phyloP scores from a whole-genome alignment of 2,888 invertebrate species.

The Scaeva pyrastri region DNA sequence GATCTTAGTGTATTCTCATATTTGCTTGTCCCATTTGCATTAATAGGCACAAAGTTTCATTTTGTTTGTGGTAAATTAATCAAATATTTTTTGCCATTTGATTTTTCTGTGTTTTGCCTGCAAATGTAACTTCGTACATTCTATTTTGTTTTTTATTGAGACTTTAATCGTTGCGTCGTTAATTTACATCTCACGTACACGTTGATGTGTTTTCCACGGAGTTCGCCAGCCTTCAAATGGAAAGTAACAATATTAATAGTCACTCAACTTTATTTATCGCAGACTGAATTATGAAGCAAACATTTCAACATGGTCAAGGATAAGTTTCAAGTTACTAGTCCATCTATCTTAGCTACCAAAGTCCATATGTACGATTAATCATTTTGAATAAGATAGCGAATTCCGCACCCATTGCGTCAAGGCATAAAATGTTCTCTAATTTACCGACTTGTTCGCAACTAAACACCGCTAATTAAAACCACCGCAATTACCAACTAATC shows the following conservation, averaged over 20 bases:
- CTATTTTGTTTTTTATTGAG: too few relatives aligned
- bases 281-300: conserved; percentile 33
- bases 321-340: conserved; percentile 38
- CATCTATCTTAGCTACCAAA: conserved; percentile 25
- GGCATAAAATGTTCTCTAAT: conserved; percentile 60
- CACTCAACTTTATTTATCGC: conserved; percentile 43
- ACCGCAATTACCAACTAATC: conserved; percentile 72
- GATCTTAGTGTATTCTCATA: too few relatives aligned
- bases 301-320: conserved; percentile 48
- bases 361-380: conserved; percentile 31
- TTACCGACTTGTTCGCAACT: conserved; percentile 72
- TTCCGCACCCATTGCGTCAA: conserved; percentile 50
- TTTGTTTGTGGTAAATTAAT: too few relatives aligned
- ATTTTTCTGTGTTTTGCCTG: too few relatives aligned
- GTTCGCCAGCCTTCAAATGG: background rate
- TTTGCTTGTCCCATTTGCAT: too few relatives aligned
- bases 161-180: too few relatives aligned
- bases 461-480: conserved; percentile 73
- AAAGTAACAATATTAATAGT: conserved; percentile 28
- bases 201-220: background rate
- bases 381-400: conserved; percentile 34
- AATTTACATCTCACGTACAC: too few relatives aligned
- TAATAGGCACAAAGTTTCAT: too few relatives aligned
- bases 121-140: too few relatives aligned
- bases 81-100: too few relatives aligned